Evolutionary conservation across 2,888 invertebrate species (phyloP).

Genomic region (Embidobia sp.): DNA sequence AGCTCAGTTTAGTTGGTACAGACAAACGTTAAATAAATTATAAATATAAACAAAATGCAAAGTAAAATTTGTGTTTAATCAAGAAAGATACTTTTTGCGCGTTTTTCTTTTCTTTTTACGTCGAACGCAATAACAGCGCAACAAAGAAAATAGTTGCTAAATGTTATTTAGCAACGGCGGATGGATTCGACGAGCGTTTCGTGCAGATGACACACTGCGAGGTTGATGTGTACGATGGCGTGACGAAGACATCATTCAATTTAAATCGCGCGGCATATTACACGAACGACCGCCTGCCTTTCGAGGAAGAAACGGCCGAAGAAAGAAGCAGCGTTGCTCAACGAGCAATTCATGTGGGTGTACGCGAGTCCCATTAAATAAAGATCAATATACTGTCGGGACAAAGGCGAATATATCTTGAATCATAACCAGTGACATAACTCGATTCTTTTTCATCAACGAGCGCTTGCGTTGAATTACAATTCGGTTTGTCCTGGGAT

Average conservation of each 20-base stretch:
- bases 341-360: conserved; percentile 5
- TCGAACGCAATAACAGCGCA: too few species aligned
- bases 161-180: too few species aligned
- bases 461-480: background rate
- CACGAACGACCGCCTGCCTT: background rate
- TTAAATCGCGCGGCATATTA: conserved; percentile 11
- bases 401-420: conserved; percentile 12
- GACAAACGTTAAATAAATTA: too few species aligned
- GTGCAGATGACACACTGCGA: background rate
- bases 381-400: conserved; percentile 12
- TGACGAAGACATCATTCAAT: conserved; percentile 22
- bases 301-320: background rate
- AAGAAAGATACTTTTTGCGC: too few species aligned
- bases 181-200: too few species aligned
- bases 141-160: too few species aligned
- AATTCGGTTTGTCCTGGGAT: background rate
- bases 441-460: background rate
- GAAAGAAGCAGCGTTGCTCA: too few species aligned
- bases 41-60: too few species aligned
- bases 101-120: too few species aligned
- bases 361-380: conserved; percentile 10
- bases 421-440: conserved; percentile 3
- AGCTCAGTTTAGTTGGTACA: too few species aligned
- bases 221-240: background rate
- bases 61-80: too few species aligned